These are phyloP conservation scores for Nasonia longicornis DNA, from an alignment of 1,140 invertebrate genomes.

Conservation along the genomic window DNA sequence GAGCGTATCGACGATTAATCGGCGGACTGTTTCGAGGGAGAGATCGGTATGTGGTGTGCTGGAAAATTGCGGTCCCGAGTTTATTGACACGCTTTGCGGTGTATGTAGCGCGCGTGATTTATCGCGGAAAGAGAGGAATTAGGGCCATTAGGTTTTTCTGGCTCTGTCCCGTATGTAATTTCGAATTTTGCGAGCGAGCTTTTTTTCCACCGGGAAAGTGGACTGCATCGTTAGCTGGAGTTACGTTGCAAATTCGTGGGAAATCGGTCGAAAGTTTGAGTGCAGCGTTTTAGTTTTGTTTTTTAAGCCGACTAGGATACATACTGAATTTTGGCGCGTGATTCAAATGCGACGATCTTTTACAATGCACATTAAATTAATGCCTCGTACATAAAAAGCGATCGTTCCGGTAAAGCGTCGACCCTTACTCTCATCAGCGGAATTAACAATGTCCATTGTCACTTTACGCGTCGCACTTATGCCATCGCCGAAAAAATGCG, in stretches of 20 bases:
- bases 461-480: neutral
- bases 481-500: neutral
- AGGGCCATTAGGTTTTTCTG: neutral
- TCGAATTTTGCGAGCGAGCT: neutral
- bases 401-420: neutral
- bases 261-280: neutral
- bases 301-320: no score
- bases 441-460: conserved; percentile 27
- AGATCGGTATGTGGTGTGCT: no score
- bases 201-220: neutral
- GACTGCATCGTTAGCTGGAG: neutral
- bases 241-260: neutral
- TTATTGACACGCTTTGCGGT: conserved; percentile 5
- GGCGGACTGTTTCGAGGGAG: neutral
- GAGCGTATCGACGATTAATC: neutral
- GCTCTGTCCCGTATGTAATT: neutral
- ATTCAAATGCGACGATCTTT: no score
- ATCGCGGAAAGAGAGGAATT: neutral
- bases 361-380: neutral
- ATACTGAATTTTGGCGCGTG: neutral
- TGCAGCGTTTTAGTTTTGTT: no score
- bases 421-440: neutral
- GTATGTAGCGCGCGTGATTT: neutral
- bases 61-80: neutral
- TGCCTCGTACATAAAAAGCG: neutral